These are phyloP conservation scores for Siderastrea radians DNA, from an alignment of 92 coral and sea anemone species.

Conservation along the genomic window DNA sequence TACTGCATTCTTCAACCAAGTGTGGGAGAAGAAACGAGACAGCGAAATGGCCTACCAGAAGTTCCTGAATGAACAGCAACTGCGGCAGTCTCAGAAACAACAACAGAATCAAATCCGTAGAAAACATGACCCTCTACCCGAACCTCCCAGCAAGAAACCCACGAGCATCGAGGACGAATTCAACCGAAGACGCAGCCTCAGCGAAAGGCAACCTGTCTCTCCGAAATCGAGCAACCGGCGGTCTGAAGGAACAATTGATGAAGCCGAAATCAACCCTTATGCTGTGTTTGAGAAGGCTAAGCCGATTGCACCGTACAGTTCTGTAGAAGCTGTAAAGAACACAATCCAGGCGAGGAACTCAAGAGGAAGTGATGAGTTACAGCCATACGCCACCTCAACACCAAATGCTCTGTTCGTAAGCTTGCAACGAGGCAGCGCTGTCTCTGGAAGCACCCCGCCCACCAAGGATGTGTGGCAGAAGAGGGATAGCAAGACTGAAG, in stretches of 20 bases:
- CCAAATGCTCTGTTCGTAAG: constrained; percentile 76
- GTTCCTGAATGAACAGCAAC: constrained; percentile 74
- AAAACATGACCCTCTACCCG: constrained; percentile 86
- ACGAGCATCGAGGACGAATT: constrained; percentile 43
- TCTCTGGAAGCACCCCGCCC: constrained; percentile 66
- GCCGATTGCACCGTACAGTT: constrained; percentile 15
- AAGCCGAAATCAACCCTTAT: constrained; percentile 84
- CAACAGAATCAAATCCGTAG: constrained; percentile 71
- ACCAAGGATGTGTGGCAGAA: constrained; percentile 74
- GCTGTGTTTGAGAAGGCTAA: constrained; percentile 74
- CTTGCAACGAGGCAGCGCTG: constrained; percentile 30
- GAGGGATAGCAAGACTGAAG: constrained; percentile 68
- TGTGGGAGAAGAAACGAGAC: constrained; percentile 93
- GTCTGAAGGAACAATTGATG: constrained; percentile 73
- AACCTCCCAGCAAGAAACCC: constrained; percentile 70
- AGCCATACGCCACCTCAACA: constrained; percentile 89
- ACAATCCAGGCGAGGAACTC: constrained; percentile 50
- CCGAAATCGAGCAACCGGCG: constrained; percentile 58
- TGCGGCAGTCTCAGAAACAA: constrained; percentile 60
- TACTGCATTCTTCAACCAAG: constrained; percentile 94
- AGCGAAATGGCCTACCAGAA: constrained; percentile 88
- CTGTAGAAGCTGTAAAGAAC: constrained; percentile 22
- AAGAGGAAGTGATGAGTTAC: constrained; percentile 49
- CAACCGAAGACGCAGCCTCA: constrained; percentile 73
- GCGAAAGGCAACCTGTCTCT: constrained; percentile 66